Conservation (phyloP, 2,888 invertebrate species). For the Stegophylla sp. region DNA sequence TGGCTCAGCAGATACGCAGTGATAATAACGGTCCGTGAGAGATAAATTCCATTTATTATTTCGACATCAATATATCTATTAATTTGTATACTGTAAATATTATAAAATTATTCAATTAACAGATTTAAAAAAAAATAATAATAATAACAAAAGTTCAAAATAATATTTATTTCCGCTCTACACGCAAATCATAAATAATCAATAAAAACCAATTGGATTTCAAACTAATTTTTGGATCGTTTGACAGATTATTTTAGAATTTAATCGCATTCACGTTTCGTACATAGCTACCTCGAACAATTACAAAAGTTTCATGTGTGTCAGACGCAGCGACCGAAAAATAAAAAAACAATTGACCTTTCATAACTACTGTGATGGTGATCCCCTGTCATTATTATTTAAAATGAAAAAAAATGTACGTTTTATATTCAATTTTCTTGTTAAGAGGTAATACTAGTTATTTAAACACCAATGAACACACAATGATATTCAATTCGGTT, state of each 20-base stretch:
- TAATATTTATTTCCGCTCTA: background rate
- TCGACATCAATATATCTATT: no score
- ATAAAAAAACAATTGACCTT: background rate
- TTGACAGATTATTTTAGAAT: conserved; percentile 23
- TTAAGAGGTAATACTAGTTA: background rate
- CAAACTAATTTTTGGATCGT: background rate
- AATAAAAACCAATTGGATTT: background rate
- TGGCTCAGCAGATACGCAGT: background rate
- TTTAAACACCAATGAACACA: background rate
- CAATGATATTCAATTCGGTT: conserved; percentile 12
- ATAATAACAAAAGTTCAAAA: no score
- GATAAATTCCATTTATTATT: background rate
- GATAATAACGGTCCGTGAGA: background rate
- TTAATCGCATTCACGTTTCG: background rate
- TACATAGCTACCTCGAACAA: background rate
- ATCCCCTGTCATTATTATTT: background rate
- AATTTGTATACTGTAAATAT: no score
- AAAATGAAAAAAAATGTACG: no score
- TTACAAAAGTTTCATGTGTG: conserved; percentile 37
- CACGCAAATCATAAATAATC: background rate
- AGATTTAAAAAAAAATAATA: no score
- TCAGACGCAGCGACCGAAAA: conserved; percentile 24
- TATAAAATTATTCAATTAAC: no score
- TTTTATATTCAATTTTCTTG: no score
- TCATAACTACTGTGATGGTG: background rate